Percentiles rank a stretch among this genome's conserved stretches.
phyloP scores from a whole-genome alignment of 2,113 vertebrate species.

The Rhinogobius similis region DNA sequence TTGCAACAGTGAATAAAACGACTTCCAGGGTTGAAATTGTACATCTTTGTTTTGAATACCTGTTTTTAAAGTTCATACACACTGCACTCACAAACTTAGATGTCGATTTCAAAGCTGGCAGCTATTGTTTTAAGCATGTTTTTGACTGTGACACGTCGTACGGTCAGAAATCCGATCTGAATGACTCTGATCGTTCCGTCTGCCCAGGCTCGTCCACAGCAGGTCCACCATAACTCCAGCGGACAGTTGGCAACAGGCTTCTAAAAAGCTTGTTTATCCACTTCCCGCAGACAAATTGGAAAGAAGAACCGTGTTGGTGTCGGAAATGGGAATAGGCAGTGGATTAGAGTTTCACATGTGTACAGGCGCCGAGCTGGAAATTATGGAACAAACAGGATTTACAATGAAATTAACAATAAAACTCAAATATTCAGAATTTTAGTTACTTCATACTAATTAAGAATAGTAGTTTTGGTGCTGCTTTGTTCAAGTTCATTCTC shows the following conservation, averaged over 20 bases:
- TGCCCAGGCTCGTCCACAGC: slow-evolving; percentile 18
- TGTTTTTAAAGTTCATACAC: not conserved
- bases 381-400: not conserved
- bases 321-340: slow-evolving; percentile 5
- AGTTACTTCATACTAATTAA: no score
- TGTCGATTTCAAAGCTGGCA: not conserved
- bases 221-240: slow-evolving; percentile 58
- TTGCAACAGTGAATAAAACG: no score
- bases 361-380: not conserved
- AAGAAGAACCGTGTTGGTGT: slow-evolving; percentile 27
- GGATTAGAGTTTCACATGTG: slow-evolving; percentile 8
- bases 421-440: no score
- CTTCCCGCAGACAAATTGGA: slow-evolving; percentile 40
- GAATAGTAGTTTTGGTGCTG: no score
- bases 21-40: no score
- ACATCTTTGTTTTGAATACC: no score
- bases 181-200: slow-evolving; percentile 34
- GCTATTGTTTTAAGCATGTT: not conserved
- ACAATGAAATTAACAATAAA: no score
- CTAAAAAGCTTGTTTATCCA: slow-evolving; percentile 45
- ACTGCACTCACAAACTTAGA: not conserved
- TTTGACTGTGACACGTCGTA: not conserved
- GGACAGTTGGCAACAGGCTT: slow-evolving; percentile 33
- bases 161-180: slow-evolving; percentile 20
- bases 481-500: no score